Evolutionary conservation across 2,113 vertebrate species (phyloP), one percentile per base, ranked within the genome.

Genomic region (Anolis carolinensis): DNA sequence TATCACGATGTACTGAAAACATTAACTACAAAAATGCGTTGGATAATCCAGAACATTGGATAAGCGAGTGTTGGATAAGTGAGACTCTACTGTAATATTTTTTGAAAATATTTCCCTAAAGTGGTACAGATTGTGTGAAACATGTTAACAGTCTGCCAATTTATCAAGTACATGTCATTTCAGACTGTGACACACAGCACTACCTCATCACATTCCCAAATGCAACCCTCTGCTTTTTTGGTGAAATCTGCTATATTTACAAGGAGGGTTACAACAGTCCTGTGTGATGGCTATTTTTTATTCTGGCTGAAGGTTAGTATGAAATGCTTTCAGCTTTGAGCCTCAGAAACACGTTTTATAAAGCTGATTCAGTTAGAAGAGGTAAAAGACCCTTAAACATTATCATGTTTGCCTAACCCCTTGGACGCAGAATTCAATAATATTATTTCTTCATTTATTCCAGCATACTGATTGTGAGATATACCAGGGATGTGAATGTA

Each of bases 361-460:
- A 79, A 82, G 68, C 76, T 87, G 44, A 65, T 72, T 13, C 34
- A 77, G 30, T 84, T 11, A 65, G 30, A 67, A 83, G 74, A 5
- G 34, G 59, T 73, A 86, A 88, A 89, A 87, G 70, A 52, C 68
- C 39, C 75, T 93, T 81, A 89, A 74, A 85, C 13, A 1, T 72
- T 18, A 83, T 30, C 25, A 87, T 77, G 6, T 39, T 23, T 83
- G 73, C 16, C 7, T 2, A 88, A 21, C 52, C 81, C 0, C 0
- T 36, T 74, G 76, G 39, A 32, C 2, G 75, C 48, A 44, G 52
- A 48, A 50, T 81, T 70, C 80, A 65, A 55, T 0, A 34, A 70
- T 75, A 36, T 52, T 82, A 50, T 50, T 79, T 50, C 80, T 23
- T 79, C 34, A 72, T 59, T n/a, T 21, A 72, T 59, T 81, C 39